Evolutionary conservation across 1,140 invertebrate genomes (phyloP), one percentile per base, ranked within the genome.

Genomic region (Steinernema khuongi): DNA sequence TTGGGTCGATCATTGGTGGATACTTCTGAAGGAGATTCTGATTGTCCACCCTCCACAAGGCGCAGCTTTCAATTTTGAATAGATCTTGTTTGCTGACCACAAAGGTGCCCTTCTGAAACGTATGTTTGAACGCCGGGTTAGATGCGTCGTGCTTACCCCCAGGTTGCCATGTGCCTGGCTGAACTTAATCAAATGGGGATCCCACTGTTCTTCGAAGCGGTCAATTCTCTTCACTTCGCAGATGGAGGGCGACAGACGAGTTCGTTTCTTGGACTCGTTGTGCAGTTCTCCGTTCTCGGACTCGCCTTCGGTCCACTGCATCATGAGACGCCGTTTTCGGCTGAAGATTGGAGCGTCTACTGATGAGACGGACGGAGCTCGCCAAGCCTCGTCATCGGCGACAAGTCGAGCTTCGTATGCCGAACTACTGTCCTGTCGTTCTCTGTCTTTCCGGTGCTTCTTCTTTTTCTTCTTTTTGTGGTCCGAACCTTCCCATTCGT

Each of bases 11-110:
- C 1, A 67, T 30, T 0, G 43, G 77, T 0, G 75, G 78, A 69
- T 76, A 79, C 71, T 79, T 79, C 50, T 79, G 78, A 4, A 79
- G 74, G 28, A 79, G 60, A 32, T 79, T 79, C 67, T 76, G 77
- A 68, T 79, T 79, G 71, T 79, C 78, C 7, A 79, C 78, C 66
- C 71, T 76, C 78, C 78, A 79, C 14, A 79, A 69, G 1, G 78
- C 70, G 68, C 78, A 79, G 50, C 76, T 74, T n/a, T 72, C 50
- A n/a, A 60, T 60, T 60, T 66, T 76, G 18, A 79, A 36, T 14
- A 79, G 29, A 33, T 79, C 78, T 1, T 68, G 32, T 73, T 79
- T 79, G 72, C 44, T 66, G 26, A 79, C 74, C 18, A 79, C 74
- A 73, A 79, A 79, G 26, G 77, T 78, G 41, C 78, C 78, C 69